Percentiles rank a stretch among this genome's conserved stretches.
phyloP scores from a whole-genome alignment of 2,113 vertebrate genomes.

The Siphamia tubifer region DNA sequence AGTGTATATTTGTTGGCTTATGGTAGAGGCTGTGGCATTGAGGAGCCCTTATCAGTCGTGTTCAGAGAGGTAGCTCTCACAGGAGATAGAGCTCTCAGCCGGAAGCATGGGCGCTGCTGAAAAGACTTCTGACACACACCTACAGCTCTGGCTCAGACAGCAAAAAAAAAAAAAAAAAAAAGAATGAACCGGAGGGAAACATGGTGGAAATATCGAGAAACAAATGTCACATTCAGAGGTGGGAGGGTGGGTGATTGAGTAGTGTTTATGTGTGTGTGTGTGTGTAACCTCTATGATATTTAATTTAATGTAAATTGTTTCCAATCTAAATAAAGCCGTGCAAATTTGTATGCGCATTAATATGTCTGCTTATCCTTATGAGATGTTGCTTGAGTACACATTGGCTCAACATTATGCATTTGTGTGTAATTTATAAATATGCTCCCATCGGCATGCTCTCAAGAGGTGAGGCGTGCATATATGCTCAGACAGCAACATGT shows the following conservation, averaged over 20 bases:
- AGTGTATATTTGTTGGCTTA: constrained; percentile 24
- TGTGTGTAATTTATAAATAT: neutral
- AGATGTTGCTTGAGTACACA: neutral
- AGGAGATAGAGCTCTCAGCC: constrained; percentile 57
- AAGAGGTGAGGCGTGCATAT: constrained; percentile 5
- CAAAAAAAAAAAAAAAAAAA: constrained; percentile 12
- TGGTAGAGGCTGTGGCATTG: constrained; percentile 47
- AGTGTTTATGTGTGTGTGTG: neutral
- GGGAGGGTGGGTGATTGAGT: neutral
- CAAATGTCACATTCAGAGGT: constrained; percentile 23
- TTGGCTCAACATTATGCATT: constrained; percentile 1
- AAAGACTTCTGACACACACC: constrained; percentile 66
- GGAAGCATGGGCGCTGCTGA: constrained; percentile 52
- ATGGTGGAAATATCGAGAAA: constrained; percentile 39
- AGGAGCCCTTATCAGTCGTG: constrained; percentile 67
- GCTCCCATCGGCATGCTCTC: neutral
- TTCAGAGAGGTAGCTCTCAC: constrained; percentile 69
- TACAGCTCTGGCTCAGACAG: constrained; percentile 48
- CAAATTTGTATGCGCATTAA: neutral
- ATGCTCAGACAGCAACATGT: neutral
- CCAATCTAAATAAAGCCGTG: neutral
- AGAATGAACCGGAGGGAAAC: constrained; percentile 28
- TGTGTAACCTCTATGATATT: neutral
- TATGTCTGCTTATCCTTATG: neutral
- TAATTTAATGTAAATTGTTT: constrained; percentile 16